Evolutionary conservation across 1,140 invertebrate species (phyloP), one percentile per base, ranked within the genome.

Genomic region (Hyposmocoma kahamanoa): DNA sequence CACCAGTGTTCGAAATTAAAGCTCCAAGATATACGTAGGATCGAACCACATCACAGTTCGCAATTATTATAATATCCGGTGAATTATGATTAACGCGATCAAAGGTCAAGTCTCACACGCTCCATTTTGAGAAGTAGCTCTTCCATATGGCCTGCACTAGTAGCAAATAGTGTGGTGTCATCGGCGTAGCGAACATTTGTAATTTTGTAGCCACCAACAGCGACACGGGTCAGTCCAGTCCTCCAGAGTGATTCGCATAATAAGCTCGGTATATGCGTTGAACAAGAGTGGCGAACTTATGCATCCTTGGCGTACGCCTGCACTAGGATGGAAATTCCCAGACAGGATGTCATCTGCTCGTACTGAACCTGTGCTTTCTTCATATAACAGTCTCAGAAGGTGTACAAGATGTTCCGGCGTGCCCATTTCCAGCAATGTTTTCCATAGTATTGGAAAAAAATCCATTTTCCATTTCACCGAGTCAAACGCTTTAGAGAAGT

Each of bases 271-370:
- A 47, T 75, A 80, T 15, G 73, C 48, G 45, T 77, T 69, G 42
- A 80, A 76, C 11, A 82, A 59, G 6, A 76, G 50, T 17, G 66
- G 67, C 26, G 62, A 69, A 34, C 69, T 21, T 19, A 69, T 52
- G 38, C 70, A 75, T 22, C 70, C 76, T 43, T 76, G 72, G 10
- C 63, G 51, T 5, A 72, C 62, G 17, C 63, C 66, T n/a, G 17
- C 20, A 3, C 19, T 20, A 8, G 32, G n/a, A 4, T 36, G n/a
- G 13, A 46, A 32, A 9, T 6, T 20, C 8, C 36, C 5, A 3
- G 44, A 46, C 5, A 3, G 10, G 8, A n/a, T 19, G 18, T 20
- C 22, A 13, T 36, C 44, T 32, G 36, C 21, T 46, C 28, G 4
- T 2, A 46, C 30, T 6, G 20, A 34, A 20, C 30, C 17, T 1